These are phyloP conservation scores for Cygnus olor DNA, from an alignment of 2,797 vertebrate genomes.

Conservation along the genomic window DNA sequence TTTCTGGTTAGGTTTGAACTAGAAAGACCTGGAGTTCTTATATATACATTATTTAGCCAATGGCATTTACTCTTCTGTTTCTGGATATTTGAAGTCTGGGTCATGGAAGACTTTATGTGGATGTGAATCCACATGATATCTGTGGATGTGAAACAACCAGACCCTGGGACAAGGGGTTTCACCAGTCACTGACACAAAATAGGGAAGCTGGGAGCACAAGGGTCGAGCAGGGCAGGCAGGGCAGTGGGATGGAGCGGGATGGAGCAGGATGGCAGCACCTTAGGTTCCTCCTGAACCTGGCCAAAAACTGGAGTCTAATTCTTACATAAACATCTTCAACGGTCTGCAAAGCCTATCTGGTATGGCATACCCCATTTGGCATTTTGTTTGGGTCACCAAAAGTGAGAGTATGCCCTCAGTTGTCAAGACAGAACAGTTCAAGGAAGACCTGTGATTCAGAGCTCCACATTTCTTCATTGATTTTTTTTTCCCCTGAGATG, in stretches of 20 bases:
- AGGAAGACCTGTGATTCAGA: not conserved
- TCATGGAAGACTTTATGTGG: not conserved
- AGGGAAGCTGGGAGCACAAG: rapidly evolving
- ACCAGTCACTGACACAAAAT: not conserved
- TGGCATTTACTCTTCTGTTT: not conserved
- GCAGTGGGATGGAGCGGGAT: not conserved
- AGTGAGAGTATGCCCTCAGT: not conserved
- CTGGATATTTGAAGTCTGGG: not conserved
- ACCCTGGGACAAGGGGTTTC: not conserved
- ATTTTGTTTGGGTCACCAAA: rapidly evolving
- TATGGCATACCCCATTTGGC: no score
- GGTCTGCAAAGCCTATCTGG: not conserved
- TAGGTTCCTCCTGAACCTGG: not conserved
- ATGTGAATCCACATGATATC: no score
- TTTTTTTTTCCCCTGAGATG: not conserved
- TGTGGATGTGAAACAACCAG: not conserved
- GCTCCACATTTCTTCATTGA: rapidly evolving
- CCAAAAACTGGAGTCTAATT: not conserved
- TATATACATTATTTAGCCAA: not conserved
- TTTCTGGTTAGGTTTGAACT: not conserved
- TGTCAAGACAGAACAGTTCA: not conserved
- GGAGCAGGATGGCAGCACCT: not conserved
- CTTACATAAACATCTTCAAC: not conserved
- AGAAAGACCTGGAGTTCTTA: not conserved
- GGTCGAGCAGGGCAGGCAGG: not conserved